Percentiles rank a stretch among this genome's conserved stretches.
These are phyloP conservation scores for Callionymus lyra DNA, from an alignment of 2,113 vertebrate genomes.

Conservation along the genomic window DNA sequence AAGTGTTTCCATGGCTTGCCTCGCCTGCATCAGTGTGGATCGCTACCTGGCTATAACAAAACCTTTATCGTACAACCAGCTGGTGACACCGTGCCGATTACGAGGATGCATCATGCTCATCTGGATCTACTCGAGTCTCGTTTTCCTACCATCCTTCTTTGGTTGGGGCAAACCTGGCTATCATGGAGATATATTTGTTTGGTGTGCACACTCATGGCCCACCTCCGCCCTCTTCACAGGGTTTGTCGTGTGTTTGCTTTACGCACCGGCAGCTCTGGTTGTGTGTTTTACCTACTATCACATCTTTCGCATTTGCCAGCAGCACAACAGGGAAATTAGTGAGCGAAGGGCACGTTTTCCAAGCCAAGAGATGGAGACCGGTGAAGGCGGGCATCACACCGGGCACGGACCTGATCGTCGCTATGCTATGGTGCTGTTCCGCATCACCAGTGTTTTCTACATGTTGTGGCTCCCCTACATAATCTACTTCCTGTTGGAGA, in stretches of 20 bases:
- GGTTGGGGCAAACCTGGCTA: slow-evolving; percentile 98
- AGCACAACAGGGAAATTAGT: slow-evolving; percentile 96
- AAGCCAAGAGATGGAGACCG: slow-evolving; percentile 82
- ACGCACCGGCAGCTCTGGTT: slow-evolving; percentile 89
- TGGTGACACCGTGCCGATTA: slow-evolving; percentile 92
- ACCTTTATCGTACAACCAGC: slow-evolving; percentile 93
- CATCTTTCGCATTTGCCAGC: slow-evolving; percentile 96
- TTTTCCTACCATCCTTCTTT: slow-evolving; percentile 94
- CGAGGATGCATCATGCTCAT: slow-evolving; percentile 89
- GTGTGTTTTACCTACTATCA: slow-evolving; percentile 98
- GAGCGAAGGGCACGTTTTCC: slow-evolving; percentile 90
- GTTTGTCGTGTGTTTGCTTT: slow-evolving; percentile 93
- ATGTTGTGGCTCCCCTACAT: slow-evolving; percentile 97
- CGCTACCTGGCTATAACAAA: slow-evolving; percentile 96
- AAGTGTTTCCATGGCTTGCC: slow-evolving; percentile 96
- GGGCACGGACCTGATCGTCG: slow-evolving; percentile 82
- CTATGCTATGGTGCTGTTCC: slow-evolving; percentile 94
- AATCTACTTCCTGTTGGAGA: slow-evolving; percentile 94
- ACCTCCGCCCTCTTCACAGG: slow-evolving; percentile 94
- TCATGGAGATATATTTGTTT: slow-evolving; percentile 97
- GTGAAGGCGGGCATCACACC: slow-evolving; percentile 69
- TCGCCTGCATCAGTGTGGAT: slow-evolving; percentile 95
- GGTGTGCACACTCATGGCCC: slow-evolving; percentile 94
- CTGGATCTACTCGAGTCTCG: slow-evolving; percentile 89
- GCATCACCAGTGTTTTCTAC: slow-evolving; percentile 97